These are phyloP conservation scores for Eristalinus sepulchralis DNA, from an alignment of 2,888 invertebrate species.

Conservation along the genomic window DNA sequence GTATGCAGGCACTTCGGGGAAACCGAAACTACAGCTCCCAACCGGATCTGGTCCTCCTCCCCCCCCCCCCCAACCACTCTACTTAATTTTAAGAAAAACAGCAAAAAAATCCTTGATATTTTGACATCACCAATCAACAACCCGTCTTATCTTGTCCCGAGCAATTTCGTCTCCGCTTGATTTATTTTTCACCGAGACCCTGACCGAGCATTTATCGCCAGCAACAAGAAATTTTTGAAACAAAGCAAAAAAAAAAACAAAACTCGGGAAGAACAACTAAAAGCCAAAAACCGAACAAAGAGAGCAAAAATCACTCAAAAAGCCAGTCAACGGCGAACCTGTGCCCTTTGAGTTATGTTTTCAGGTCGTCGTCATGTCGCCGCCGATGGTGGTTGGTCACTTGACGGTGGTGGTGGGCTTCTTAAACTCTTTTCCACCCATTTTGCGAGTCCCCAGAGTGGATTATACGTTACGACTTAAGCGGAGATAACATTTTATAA, in stretches of 20 bases:
- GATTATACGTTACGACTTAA: slow-evolving; percentile 42
- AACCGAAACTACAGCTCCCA: not conserved
- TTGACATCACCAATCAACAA: slow-evolving; percentile 60
- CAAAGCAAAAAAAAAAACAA: slow-evolving; percentile 6
- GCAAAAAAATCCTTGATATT: slow-evolving; percentile 56
- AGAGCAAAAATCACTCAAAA: slow-evolving; percentile 19
- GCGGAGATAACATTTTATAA: slow-evolving; percentile 49
- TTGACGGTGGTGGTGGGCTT: not conserved
- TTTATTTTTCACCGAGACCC: slow-evolving; percentile 48
- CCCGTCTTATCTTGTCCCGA: slow-evolving; percentile 52
- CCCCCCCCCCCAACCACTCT: not conserved
- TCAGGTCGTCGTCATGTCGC: not conserved
- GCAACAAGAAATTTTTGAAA: slow-evolving; percentile 8
- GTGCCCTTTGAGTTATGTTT: slow-evolving; percentile 46
- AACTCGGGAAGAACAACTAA: not conserved
- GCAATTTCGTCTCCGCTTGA: slow-evolving; percentile 62
- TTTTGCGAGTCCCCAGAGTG: slow-evolving; percentile 5
- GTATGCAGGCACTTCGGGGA: slow-evolving; percentile 9
- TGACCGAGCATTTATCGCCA: slow-evolving; percentile 60
- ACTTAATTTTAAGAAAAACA: slow-evolving; percentile 1
- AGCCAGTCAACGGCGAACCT: slow-evolving; percentile 4
- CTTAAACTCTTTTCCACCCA: slow-evolving; percentile 6
- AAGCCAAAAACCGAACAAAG: not conserved
- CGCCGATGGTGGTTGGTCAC: not conserved
- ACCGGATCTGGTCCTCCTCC: not conserved